phyloP scores from a whole-genome alignment of 2,888 invertebrate species.

The Xylocampa areola region DNA sequence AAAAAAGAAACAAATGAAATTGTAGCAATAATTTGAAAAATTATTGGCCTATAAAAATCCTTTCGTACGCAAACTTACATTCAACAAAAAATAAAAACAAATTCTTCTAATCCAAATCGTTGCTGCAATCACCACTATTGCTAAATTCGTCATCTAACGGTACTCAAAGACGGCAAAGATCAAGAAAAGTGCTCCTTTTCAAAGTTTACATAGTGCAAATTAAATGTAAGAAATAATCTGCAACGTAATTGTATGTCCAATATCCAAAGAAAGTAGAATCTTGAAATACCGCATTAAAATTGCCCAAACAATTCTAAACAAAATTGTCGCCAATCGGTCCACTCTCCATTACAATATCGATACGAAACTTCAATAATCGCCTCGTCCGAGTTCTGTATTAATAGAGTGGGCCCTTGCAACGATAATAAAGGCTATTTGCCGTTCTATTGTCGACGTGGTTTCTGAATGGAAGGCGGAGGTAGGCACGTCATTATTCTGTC shows the following conservation, averaged over 20 bases:
- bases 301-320: slow-evolving; percentile 31
- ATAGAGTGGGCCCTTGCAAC: slow-evolving; percentile 74
- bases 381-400: slow-evolving; percentile 66
- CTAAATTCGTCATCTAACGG: too few relatives aligned
- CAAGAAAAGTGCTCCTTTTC: neutral
- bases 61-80: too few relatives aligned
- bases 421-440: slow-evolving; percentile 87
- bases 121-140: too few relatives aligned
- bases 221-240: slow-evolving; percentile 6
- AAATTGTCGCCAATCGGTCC: slow-evolving; percentile 12
- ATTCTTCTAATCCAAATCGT: too few relatives aligned
- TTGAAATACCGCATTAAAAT: neutral
- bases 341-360: slow-evolving; percentile 34
- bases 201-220: neutral
- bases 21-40: too few relatives aligned
- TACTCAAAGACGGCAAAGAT: slow-evolving; percentile 14
- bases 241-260: slow-evolving; percentile 17
- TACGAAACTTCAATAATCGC: slow-evolving; percentile 64
- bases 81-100: too few relatives aligned
- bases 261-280: neutral
- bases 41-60: too few relatives aligned
- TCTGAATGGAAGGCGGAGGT: slow-evolving; percentile 82
- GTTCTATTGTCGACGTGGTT: slow-evolving; percentile 84
- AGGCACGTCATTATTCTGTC: slow-evolving; percentile 84
- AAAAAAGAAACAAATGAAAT: too few relatives aligned